Percentiles rank a stretch among this genome's conserved stretches.
Conservation (phyloP, 2,797 vertebrate genomes). For the Australoheros facetus region DNA sequence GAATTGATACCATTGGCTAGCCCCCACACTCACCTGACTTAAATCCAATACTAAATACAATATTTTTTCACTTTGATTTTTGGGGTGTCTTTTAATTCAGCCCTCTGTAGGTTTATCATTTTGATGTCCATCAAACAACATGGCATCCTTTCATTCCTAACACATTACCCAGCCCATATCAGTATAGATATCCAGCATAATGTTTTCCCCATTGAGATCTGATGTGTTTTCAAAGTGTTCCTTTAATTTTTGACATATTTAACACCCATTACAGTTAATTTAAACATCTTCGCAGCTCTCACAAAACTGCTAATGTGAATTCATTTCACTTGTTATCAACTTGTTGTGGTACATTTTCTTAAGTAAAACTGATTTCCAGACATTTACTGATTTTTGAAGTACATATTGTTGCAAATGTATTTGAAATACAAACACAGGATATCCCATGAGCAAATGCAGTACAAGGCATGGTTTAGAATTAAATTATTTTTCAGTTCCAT, state of each 20-base stretch:
- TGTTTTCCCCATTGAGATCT: no score
- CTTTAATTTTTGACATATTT: not conserved
- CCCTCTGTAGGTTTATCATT: no score
- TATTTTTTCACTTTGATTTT: no score
- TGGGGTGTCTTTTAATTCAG: no score
- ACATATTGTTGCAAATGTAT: not conserved
- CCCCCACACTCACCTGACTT: no score
- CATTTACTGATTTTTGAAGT: not conserved
- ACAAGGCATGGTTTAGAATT: not conserved
- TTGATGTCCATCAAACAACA: no score
- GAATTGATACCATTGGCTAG: no score
- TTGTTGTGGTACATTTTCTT: not conserved
- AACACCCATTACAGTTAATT: not conserved
- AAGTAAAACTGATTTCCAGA: not conserved
- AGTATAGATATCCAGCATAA: no score
- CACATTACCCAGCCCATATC: no score
- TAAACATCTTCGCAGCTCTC: not conserved
- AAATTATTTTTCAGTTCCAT: slow-evolving; percentile 31
- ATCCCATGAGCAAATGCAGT: not conserved
- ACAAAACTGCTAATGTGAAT: not conserved
- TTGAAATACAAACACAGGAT: not conserved
- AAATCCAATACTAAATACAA: no score
- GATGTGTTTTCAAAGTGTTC: no score
- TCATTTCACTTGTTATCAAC: not conserved
- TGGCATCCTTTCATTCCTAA: no score